Conservation (phyloP, 2,797 vertebrate genomes). For the Thaleichthys pacificus region DNA sequence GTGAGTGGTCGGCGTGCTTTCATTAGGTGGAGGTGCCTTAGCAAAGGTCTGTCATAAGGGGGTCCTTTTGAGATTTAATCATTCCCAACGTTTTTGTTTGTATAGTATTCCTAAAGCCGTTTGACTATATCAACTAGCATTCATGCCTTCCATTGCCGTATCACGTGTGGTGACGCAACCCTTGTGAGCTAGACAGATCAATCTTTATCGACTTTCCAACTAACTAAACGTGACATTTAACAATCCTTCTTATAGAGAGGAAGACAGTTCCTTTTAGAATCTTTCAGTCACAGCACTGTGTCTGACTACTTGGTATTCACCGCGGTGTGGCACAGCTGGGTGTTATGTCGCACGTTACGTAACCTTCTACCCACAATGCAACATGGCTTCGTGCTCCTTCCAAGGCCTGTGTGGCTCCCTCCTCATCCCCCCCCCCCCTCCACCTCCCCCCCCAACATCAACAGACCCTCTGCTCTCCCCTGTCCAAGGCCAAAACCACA, state of each 20-base stretch:
- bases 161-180: background rate
- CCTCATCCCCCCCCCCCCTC: too few relatives aligned
- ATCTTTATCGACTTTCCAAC: background rate
- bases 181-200: background rate
- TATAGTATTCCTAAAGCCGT: background rate
- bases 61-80: background rate
- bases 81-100: background rate
- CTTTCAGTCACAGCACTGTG: background rate
- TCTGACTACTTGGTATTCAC: background rate
- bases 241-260: background rate
- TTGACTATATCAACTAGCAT: background rate
- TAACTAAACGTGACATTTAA: background rate
- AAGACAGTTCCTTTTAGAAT: background rate
- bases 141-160: background rate
- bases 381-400: constrained; percentile 1
- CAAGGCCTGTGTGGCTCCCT: too few relatives aligned
- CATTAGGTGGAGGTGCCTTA: constrained; percentile 15
- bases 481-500: constrained; percentile 20
- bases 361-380: constrained; percentile 25
- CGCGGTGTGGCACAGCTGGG: background rate
- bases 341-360: constrained; percentile 18
- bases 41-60: constrained; percentile 17
- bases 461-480: background rate
- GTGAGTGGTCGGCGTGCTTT: constrained; percentile 25
- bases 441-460: background rate